A percentile compares a stretch with the other conserved stretches of the same genome.
Conservation (phyloP, 2,113 vertebrate genomes). For the Eudyptes chrysolophus region DNA sequence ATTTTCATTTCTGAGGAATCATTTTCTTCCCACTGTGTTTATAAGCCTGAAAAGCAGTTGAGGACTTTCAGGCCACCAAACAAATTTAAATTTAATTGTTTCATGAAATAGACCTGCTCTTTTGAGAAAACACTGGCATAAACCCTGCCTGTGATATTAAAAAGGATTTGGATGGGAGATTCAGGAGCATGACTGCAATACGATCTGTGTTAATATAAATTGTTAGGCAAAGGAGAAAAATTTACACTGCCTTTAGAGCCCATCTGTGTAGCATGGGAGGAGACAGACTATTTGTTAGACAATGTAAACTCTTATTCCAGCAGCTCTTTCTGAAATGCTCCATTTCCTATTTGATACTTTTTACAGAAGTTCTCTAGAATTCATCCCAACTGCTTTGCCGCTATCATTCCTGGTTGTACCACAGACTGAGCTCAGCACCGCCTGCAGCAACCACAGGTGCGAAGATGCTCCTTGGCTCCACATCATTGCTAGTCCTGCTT, state of each 20-base stretch:
- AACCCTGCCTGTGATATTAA: slow-evolving; percentile 10
- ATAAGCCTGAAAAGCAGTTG: slow-evolving; percentile 27
- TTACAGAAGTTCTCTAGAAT: background rate
- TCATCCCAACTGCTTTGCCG: background rate
- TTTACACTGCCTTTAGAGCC: background rate
- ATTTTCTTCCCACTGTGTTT: slow-evolving; percentile 11
- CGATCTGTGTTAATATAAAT: background rate
- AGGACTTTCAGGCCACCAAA: slow-evolving; percentile 36
- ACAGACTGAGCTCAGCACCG: background rate
- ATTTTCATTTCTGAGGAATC: slow-evolving; percentile 2
- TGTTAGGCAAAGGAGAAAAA: background rate
- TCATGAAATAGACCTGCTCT: slow-evolving; percentile 12
- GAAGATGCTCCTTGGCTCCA: background rate
- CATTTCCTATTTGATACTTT: background rate
- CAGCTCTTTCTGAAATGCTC: background rate
- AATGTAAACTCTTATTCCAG: background rate
- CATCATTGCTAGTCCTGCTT: background rate
- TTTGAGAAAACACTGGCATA: slow-evolving; percentile 16
- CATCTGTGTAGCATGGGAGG: background rate
- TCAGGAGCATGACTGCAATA: background rate
- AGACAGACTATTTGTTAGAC: background rate
- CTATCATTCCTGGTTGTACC: background rate
- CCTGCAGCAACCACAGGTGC: background rate
- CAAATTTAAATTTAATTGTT: slow-evolving; percentile 61
- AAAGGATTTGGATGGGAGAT: background rate